phyloP scores from a whole-genome alignment of 2,888 invertebrate species.

The Incurvaria masculella region DNA sequence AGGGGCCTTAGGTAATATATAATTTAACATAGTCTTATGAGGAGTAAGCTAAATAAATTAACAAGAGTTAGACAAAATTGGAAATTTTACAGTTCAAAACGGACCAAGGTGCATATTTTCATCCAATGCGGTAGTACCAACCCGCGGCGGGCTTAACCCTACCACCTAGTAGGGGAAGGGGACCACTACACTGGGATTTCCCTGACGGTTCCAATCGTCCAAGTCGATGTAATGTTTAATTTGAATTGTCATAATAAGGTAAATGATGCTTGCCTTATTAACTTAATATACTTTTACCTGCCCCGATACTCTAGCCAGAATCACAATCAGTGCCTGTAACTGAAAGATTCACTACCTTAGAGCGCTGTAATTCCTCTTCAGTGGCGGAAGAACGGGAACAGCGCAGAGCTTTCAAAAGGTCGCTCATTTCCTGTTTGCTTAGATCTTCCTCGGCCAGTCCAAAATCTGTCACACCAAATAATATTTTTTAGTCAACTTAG shows the following conservation, averaged over 20 bases:
- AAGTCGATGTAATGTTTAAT: neutral
- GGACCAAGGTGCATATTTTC: too few relatives aligned
- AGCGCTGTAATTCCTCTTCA: constrained; percentile 31
- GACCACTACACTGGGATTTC: neutral
- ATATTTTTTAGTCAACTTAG: too few relatives aligned
- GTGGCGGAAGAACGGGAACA: constrained; percentile 39
- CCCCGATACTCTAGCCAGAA: neutral
- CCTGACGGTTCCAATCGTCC: neutral
- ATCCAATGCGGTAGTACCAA: too few relatives aligned
- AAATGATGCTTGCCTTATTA: neutral
- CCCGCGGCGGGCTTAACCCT: too few relatives aligned
- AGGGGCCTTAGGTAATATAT: too few relatives aligned
- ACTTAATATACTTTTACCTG: neutral
- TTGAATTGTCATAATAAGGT: neutral
- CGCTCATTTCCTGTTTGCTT: constrained; percentile 45
- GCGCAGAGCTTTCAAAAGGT: constrained; percentile 41
- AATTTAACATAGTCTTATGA: too few relatives aligned
- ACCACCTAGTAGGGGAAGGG: too few relatives aligned
- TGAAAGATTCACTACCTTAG: constrained; percentile 20
- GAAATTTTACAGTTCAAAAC: too few relatives aligned
- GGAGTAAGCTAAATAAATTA: too few relatives aligned
- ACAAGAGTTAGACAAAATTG: too few relatives aligned
- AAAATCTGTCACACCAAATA: constrained; percentile 30
- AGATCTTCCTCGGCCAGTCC: constrained; percentile 46
- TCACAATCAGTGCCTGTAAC: neutral